Evolutionary conservation across 1,140 invertebrate genomes (phyloP), one percentile per base, ranked within the genome.

Genomic region (Apis laboriosa): DNA sequence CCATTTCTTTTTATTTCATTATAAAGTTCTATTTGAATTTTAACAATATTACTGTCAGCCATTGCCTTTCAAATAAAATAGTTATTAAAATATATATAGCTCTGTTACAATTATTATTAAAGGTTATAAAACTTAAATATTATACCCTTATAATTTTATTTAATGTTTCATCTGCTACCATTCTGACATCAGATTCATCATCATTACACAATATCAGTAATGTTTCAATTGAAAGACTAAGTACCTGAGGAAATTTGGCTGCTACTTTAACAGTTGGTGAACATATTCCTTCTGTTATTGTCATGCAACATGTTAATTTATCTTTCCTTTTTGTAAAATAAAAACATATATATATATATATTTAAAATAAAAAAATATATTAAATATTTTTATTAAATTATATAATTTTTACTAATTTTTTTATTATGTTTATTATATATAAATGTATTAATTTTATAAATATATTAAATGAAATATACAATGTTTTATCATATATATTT

Each of bases 1-100:
- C 96, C 96, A 93, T 97, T 97, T 88, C 96, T 96, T 90, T 97
- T 97, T 55, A 98, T 97, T 93, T 97, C 97, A 87, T 97, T 96
- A 90, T 97, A 97, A n/a, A 98, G 92, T 91, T 97, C 97, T 86
- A 97, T 95, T 88, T 97, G 96, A 72, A 98, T 94, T 89, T 97
- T 96, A 24, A 96, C 95, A 17, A 97, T 94, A 91, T 97, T 96
- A 51, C 95, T 95, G 76, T 96, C 96, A 56, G 95, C 90, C 84
- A 96, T 92, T 43, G 95, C 94, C 96, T 96, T 83, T 76, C 53
- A 75, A 88, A 77, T 28, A 61, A 86, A 82, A 71, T 43, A 84
- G 77, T 9, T 70, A n/a, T 77, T 88, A 63, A 56, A 84, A 71
- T 34, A 60, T 64, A 51, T 28, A 60, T n/a, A 83, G 70, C 51